Conservation (phyloP, 2,797 vertebrate genomes). For the Helicolenus hilgendorfi region DNA sequence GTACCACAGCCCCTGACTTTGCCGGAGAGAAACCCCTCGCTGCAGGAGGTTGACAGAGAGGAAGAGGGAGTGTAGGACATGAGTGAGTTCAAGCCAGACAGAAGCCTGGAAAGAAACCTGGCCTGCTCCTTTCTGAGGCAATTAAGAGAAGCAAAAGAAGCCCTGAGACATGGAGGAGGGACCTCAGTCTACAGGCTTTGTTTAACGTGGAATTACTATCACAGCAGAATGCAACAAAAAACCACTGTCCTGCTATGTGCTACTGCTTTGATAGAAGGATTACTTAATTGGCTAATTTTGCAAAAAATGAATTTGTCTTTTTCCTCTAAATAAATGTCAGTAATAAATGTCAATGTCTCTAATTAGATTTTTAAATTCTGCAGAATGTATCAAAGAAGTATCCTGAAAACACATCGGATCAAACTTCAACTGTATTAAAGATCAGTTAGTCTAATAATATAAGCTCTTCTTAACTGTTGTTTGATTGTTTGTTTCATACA, state of each 20-base stretch:
- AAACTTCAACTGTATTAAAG: not conserved
- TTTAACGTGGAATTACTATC: not conserved
- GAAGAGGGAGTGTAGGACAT: conserved; percentile 18
- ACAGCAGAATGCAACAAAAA: not conserved
- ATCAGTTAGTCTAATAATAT: not conserved
- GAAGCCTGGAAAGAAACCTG: conserved; percentile 35
- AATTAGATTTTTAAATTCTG: not conserved
- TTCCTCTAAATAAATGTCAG: not conserved
- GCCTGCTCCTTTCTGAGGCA: not conserved
- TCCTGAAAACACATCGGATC: not conserved
- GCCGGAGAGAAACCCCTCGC: conserved; percentile 49
- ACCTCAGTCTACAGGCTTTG: not conserved
- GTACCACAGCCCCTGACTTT: conserved; percentile 35
- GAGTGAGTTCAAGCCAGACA: conserved; percentile 24
- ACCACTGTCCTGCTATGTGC: not conserved
- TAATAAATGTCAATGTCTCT: too few relatives aligned
- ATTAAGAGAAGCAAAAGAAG: not conserved
- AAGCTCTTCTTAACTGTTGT: not conserved
- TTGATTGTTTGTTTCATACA: not conserved
- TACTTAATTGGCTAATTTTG: not conserved
- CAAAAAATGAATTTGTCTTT: not conserved
- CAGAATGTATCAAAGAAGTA: not conserved
- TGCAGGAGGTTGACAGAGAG: conserved; percentile 43
- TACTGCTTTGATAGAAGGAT: not conserved
- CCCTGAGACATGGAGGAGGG: not conserved